These are phyloP conservation scores for Drosophila mayri DNA, from an alignment of 1,140 invertebrate species.

Conservation along the genomic window DNA sequence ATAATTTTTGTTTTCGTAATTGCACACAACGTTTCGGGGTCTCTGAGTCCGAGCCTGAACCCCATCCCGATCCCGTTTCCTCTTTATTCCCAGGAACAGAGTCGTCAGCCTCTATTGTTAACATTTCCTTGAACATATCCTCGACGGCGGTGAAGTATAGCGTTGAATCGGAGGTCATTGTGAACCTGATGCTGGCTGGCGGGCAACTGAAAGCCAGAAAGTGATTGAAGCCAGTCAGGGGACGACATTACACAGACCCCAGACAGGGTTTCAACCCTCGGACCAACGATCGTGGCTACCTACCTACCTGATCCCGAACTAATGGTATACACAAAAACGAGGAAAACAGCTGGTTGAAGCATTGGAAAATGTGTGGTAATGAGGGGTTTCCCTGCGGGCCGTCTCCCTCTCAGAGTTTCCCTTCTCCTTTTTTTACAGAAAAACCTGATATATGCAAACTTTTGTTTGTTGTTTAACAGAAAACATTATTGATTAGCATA, in stretches of 20 bases:
- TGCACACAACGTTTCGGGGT: conserved; percentile 59
- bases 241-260: conserved; percentile 19
- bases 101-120: conserved; percentile 24
- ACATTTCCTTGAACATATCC: conserved; percentile 58
- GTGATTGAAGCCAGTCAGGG: conserved; percentile 58
- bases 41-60: not conserved
- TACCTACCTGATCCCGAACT: conserved; percentile 62
- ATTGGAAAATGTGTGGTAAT: conserved; percentile 31
- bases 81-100: conserved; percentile 1
- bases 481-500: not conserved
- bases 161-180: conserved; percentile 61
- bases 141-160: conserved; percentile 63
- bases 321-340: conserved; percentile 30
- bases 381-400: conserved; percentile 49
- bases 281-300: conserved; percentile 31
- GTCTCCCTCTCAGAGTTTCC: conserved; percentile 5
- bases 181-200: conserved; percentile 64
- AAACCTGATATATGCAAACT: conserved; percentile 4
- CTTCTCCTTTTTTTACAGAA: not conserved
- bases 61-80: not conserved
- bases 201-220: conserved; percentile 45
- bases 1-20: conserved; percentile 60
- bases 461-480: not conserved
- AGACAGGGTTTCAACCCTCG: conserved; percentile 56
- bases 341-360: conserved; percentile 32